phyloP scores from a whole-genome alignment of 2,797 vertebrate species.

The Lemur catta region DNA sequence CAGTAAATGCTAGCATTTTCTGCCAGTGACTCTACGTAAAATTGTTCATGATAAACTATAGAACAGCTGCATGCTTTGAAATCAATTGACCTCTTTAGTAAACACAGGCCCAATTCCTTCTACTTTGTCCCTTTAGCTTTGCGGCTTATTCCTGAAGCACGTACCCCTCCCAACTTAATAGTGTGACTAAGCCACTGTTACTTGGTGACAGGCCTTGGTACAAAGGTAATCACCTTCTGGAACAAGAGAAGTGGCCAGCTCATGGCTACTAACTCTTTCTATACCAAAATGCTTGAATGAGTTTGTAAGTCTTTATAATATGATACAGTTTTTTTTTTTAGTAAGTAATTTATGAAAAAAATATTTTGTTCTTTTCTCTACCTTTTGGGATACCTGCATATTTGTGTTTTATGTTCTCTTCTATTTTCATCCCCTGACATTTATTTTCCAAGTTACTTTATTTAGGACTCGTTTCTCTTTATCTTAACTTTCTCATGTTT shows the following conservation, averaged over 20 bases:
- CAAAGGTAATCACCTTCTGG: background rate
- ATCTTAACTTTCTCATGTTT: background rate
- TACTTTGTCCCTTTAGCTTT: background rate
- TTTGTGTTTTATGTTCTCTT: background rate
- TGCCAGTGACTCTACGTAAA: background rate
- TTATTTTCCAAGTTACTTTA: background rate
- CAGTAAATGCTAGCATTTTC: background rate
- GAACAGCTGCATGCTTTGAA: slow-evolving; percentile 26
- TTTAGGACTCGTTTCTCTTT: background rate
- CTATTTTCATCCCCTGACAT: background rate
- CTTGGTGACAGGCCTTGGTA: background rate
- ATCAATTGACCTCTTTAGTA: slow-evolving; percentile 28
- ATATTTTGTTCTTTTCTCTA: background rate
- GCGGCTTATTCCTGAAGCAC: background rate
- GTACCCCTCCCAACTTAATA: background rate
- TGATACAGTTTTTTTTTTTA: background rate
- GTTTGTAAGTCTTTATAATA: background rate
- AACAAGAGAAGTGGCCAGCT: background rate
- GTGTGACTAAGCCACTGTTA: background rate
- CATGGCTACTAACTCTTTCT: background rate
- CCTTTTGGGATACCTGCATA: background rate
- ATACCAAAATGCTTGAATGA: background rate
- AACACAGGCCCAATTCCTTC: background rate
- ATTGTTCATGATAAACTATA: background rate
- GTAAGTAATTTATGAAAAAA: background rate